These are phyloP conservation scores for Bombycilla garrulus DNA, from an alignment of 2,113 vertebrate genomes.

Conservation along the genomic window DNA sequence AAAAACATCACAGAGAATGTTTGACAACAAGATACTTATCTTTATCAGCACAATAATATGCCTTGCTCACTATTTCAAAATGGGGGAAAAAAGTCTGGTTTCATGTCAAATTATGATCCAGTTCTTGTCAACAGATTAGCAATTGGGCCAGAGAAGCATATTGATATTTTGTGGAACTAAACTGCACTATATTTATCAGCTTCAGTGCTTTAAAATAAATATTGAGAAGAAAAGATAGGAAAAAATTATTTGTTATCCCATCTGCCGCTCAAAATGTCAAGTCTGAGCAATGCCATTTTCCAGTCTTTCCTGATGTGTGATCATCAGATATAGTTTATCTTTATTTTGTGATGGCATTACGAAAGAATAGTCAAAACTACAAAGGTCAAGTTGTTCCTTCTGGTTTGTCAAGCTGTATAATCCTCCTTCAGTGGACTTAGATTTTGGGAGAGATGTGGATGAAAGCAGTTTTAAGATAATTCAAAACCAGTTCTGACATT, in stretches of 20 bases:
- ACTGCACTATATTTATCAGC: neutral
- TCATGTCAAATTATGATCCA: neutral
- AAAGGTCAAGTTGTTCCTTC: conserved; percentile 27
- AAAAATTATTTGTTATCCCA: conserved; percentile 8
- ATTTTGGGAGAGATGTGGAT: neutral
- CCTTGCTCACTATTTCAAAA: neutral
- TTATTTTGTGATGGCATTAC: neutral
- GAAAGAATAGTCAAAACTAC: neutral
- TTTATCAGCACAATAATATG: neutral
- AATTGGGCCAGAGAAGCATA: conserved; percentile 3
- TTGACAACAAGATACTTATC: neutral
- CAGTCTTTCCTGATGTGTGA: neutral
- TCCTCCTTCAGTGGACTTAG: neutral
- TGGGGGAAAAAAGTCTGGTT: neutral
- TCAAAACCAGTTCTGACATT: neutral
- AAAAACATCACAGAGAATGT: neutral
- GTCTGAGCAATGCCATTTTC: neutral
- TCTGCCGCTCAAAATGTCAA: conserved; percentile 44
- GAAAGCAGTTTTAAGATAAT: neutral
- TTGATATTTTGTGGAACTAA: neutral
- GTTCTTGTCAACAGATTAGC: conserved; percentile 24
- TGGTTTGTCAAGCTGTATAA: neutral
- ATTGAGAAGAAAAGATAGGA: neutral
- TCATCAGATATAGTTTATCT: conserved; percentile 10
- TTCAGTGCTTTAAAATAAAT: conserved; percentile 6